Evolutionary conservation across 2,113 vertebrate genomes (phyloP).

Genomic region (Girardinichthys multiradiatus): DNA sequence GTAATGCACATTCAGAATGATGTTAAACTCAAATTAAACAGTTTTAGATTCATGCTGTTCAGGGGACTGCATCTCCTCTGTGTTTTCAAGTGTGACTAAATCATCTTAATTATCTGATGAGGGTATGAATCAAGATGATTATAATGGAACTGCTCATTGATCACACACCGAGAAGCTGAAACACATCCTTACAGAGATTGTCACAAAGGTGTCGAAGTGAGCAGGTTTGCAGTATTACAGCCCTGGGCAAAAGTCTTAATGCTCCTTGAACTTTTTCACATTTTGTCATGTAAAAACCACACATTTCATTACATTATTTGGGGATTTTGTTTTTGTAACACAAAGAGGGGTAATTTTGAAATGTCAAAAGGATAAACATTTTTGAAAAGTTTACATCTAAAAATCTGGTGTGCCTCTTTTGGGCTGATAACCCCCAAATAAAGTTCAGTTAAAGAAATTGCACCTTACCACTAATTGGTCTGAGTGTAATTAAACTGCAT

Average conservation of each 20-base stretch:
- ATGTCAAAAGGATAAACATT: no score
- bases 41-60: slow-evolving; percentile 46
- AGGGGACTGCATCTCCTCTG: slow-evolving; percentile 24
- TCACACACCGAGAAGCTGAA: slow-evolving; percentile 60
- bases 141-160: slow-evolving; percentile 70
- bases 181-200: slow-evolving; percentile 29
- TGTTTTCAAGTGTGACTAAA: slow-evolving; percentile 53
- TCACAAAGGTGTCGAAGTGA: slow-evolving; percentile 35
- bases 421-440: no score
- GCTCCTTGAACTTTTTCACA: neutral
- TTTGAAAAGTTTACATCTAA: no score
- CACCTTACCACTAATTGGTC: neutral
- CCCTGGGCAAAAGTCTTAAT: neutral
- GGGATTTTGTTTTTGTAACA: neutral
- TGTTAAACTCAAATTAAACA: slow-evolving; percentile 68
- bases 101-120: slow-evolving; percentile 57
- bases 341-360: neutral
- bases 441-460: neutral
- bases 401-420: no score
- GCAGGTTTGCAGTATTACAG: slow-evolving; percentile 14
- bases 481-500: neutral
- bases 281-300: neutral
- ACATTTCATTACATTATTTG: neutral
- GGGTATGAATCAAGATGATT: slow-evolving; percentile 63
- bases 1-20: slow-evolving; percentile 51